Percentiles rank a stretch among this genome's conserved stretches.
Evolutionary conservation across 2,797 vertebrate species (phyloP).

Genomic region (Onychomys leucogaster): DNA sequence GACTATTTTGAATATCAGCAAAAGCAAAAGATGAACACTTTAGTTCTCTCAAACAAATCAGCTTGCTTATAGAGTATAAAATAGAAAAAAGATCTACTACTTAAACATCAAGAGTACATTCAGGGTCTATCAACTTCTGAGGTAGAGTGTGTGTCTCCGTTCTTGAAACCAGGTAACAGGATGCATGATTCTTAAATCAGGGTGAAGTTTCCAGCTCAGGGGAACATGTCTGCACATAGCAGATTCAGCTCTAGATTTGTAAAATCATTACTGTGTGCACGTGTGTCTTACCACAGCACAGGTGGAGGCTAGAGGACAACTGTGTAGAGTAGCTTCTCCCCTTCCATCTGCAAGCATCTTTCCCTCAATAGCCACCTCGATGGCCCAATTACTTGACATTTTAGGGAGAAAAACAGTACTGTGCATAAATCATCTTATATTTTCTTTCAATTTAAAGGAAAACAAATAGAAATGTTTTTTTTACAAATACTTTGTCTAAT

Average conservation of each 20-base stretch:
- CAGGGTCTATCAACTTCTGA: background rate
- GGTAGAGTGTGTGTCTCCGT: background rate
- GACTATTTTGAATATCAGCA: background rate
- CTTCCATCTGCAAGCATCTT: background rate
- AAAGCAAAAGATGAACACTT: conserved; percentile 11
- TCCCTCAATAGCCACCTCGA: background rate
- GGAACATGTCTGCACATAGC: background rate
- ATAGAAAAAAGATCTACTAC: background rate
- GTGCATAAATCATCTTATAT: conserved; percentile 57
- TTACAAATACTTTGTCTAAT: background rate
- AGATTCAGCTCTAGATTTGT: background rate
- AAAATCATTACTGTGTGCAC: no score
- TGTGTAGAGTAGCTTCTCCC: background rate
- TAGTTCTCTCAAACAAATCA: background rate
- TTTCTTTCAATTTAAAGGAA: conserved; percentile 57
- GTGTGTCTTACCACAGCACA: no score
- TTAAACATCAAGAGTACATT: conserved; percentile 35
- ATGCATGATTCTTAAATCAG: background rate
- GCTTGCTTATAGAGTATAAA: conserved; percentile 2
- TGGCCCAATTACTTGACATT: background rate
- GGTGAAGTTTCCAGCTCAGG: background rate
- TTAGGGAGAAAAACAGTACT: conserved; percentile 39
- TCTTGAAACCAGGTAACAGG: background rate
- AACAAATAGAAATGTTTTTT: conserved; percentile 70
- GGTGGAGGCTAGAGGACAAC: background rate